Evolutionary conservation across 2,888 invertebrate genomes (phyloP).

Genomic region (Acanthopleura granulata): DNA sequence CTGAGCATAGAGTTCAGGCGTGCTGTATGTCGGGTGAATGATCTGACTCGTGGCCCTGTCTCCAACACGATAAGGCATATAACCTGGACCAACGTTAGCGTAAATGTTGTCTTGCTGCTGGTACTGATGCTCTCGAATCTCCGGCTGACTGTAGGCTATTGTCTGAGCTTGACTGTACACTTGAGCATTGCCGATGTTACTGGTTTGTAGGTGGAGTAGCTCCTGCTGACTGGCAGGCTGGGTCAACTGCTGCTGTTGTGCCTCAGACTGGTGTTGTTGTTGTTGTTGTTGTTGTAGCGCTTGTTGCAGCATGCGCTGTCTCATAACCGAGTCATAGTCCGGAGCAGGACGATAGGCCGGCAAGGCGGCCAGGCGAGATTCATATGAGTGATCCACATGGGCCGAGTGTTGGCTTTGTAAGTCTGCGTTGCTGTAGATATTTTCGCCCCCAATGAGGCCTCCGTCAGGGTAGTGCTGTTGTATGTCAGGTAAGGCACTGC

Average conservation of each 20-base stretch:
- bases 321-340: slow-evolving; percentile 94
- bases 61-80: slow-evolving; percentile 40
- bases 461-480: slow-evolving; percentile 4
- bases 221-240: neutral
- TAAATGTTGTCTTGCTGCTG: slow-evolving; percentile 43
- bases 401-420: slow-evolving; percentile 20
- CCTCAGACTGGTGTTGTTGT: slow-evolving; percentile 16
- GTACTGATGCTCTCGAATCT: slow-evolving; percentile 50
- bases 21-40: slow-evolving; percentile 66
- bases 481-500: neutral
- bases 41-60: slow-evolving; percentile 56
- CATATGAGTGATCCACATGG: slow-evolving; percentile 40
- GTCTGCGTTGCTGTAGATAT: slow-evolving; percentile 7
- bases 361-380: slow-evolving; percentile 48
- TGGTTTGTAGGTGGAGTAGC: slow-evolving; percentile 21
- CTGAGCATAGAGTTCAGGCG: slow-evolving; percentile 66
- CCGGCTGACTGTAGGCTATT: slow-evolving; percentile 53
- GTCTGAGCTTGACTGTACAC: slow-evolving; percentile 40
- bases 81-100: slow-evolving; percentile 43
- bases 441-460: neutral
- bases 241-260: slow-evolving; percentile 25
- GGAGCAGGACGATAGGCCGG: slow-evolving; percentile 82
- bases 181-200: slow-evolving; percentile 31
- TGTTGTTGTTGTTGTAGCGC: slow-evolving; percentile 5
- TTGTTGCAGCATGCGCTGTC: slow-evolving; percentile 72